Percentiles rank a stretch among this genome's conserved stretches.
These are phyloP conservation scores for Athalia rosae DNA, from an alignment of 2,888 invertebrate species.

Conservation along the genomic window DNA sequence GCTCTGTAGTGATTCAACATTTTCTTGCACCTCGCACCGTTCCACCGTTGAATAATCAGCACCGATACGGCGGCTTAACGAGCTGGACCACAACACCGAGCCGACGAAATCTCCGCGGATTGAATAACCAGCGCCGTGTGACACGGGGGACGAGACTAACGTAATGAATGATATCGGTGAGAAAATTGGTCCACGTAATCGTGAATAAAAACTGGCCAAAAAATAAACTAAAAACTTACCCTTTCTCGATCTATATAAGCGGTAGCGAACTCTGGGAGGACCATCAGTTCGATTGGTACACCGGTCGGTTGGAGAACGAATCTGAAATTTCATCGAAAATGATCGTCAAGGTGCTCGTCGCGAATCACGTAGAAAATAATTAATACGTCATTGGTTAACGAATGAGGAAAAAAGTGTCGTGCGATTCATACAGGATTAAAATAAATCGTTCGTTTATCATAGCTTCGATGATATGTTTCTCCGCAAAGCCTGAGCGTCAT, in stretches of 20 bases:
- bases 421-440: slow-evolving; percentile 9
- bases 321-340: slow-evolving; percentile 27
- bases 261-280: slow-evolving; percentile 45
- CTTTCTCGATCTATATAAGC: slow-evolving; percentile 54
- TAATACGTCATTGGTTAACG: background rate
- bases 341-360: slow-evolving; percentile 41
- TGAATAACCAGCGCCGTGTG: slow-evolving; percentile 47
- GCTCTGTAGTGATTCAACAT: slow-evolving; percentile 29
- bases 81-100: background rate
- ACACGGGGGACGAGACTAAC: background rate
- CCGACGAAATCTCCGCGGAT: slow-evolving; percentile 45
- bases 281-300: slow-evolving; percentile 28
- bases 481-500: background rate
- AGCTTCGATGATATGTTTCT: no score
- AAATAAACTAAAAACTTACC: background rate
- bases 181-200: slow-evolving; percentile 54
- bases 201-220: slow-evolving; percentile 37
- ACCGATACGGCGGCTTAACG: slow-evolving; percentile 30
- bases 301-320: background rate
- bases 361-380: background rate
- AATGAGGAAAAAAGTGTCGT: slow-evolving; percentile 28
- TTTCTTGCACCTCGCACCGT: slow-evolving; percentile 20
- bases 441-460: background rate
- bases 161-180: background rate
- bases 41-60: slow-evolving; percentile 46